Base-by-base conservation (phyloP, 1,140 invertebrate genomes). In the Zeugodacus cucurbitae region DNA sequence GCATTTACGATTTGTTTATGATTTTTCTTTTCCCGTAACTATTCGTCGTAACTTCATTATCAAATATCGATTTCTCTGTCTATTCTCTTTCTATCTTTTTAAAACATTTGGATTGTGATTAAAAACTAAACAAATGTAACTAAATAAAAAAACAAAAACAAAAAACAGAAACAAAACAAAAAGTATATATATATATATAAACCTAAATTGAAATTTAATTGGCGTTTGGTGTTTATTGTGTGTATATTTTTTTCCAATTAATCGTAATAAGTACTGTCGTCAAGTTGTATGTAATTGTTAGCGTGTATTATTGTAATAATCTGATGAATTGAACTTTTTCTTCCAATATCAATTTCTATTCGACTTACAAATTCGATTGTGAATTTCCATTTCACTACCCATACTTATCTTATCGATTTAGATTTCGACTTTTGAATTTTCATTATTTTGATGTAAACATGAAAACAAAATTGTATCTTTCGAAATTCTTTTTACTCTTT, bases 211-310 rank as follows among this genome's bases (percentile, higher is more conserved):
- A 70, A 67, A 88, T 59, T 85, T 54, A 86, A 88, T 88, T 88
- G 88, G 82, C 88, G 88, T 88, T 88, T 88, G 88, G 88, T 88
- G 88, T 88, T 88, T 88, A 88, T 88, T 88, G 82, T 88, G 88
- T 88, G 82, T 88, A 82, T 88, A 86, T 34, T 82, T 82, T 82
- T 82, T 44, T 82, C 26, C n/a, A 48, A 82, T 48, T 82, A 82
- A 44, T 87, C 62, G 29, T 74, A 87, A 87, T 54, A 87, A 88
- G 87, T 88, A 86, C 78, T 86, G 88, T 88, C 88, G 74, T 82
- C 74, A 82, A 82, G n/a, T 82, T 82, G 74, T 82, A 82, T 82
- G 74, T 82, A 82, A 82, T 48, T 26, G 74, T 82, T 82, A 82
- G 74, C 74, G 74, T 82, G 74, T 82, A 86, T 88, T 67, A 86